Conservation (phyloP, 2,797 vertebrate species). For the Oryzias sinensis region DNA sequence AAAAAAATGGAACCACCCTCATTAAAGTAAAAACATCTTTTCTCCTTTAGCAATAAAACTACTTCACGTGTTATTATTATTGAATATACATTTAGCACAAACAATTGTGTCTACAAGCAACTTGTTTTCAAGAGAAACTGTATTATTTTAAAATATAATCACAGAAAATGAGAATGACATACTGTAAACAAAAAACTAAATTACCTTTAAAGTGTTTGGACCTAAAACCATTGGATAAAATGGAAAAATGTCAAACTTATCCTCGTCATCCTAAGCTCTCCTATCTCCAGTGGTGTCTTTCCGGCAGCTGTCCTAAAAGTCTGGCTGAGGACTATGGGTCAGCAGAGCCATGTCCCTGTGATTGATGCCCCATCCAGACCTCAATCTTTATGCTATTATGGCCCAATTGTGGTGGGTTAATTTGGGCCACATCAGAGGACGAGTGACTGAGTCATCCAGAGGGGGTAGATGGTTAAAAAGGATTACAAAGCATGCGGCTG, state of each 20-base stretch:
- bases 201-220: too few relatives aligned
- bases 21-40: constrained; percentile 3
- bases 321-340: constrained; percentile 39
- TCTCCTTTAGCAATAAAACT: neutral
- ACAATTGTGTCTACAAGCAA: too few relatives aligned
- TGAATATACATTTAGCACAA: too few relatives aligned
- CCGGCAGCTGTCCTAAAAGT: neutral
- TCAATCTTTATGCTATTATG: constrained; percentile 64
- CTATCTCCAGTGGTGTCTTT: neutral
- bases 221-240: too few relatives aligned
- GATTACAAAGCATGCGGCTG: constrained; percentile 64
- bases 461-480: neutral
- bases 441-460: constrained; percentile 36
- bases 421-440: constrained; percentile 44
- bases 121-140: too few relatives aligned
- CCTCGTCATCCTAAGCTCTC: too few relatives aligned
- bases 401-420: constrained; percentile 43
- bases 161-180: too few relatives aligned
- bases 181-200: too few relatives aligned
- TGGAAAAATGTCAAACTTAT: too few relatives aligned
- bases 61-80: too few relatives aligned
- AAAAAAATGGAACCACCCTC: neutral
- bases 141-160: too few relatives aligned
- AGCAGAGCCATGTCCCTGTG: constrained; percentile 35
- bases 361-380: constrained; percentile 55